These are phyloP conservation scores for Pseudochaenichthys georgianus DNA, from an alignment of 2,797 vertebrate genomes.

Conservation along the genomic window DNA sequence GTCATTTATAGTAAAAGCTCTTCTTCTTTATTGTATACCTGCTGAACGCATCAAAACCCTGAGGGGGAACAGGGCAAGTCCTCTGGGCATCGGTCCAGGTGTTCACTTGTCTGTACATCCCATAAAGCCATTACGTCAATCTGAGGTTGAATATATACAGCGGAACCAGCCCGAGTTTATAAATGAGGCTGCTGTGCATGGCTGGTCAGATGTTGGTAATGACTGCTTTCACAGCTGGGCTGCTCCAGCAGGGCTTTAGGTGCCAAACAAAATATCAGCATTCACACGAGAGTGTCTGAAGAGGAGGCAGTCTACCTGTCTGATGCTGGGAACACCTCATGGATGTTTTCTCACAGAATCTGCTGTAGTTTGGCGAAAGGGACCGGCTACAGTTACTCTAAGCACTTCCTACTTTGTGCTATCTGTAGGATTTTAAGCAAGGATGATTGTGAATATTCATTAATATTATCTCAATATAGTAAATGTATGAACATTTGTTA, in stretches of 20 bases:
- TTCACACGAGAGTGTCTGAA: conserved; percentile 53
- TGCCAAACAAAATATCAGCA: conserved; percentile 46
- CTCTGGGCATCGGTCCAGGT: conserved; percentile 62
- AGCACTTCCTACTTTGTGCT: conserved; percentile 37
- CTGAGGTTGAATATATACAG: conserved; percentile 38
- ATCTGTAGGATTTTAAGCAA: conserved; percentile 30
- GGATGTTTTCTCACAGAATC: conserved; percentile 36
- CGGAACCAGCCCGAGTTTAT: conserved; percentile 39
- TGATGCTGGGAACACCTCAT: conserved; percentile 8
- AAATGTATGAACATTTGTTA: too few species aligned
- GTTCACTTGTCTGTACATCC: conserved; percentile 61
- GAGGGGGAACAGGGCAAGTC: conserved; percentile 41
- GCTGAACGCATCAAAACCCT: conserved; percentile 53
- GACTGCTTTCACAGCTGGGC: conserved; percentile 40
- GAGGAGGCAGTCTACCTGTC: conserved; percentile 18
- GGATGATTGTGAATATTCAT: neutral
- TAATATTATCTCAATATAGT: too few species aligned
- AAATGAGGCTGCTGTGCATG: conserved; percentile 66
- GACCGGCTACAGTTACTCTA: conserved; percentile 25
- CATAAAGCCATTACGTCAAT: conserved; percentile 62
- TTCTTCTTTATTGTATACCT: conserved; percentile 60
- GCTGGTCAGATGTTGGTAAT: conserved; percentile 70
- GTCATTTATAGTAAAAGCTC: conserved; percentile 48
- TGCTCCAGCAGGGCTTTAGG: conserved; percentile 27
- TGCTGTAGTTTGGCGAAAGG: conserved; percentile 27